phyloP scores from a whole-genome alignment of 2,888 invertebrate genomes.

The Rapana venosa region DNA sequence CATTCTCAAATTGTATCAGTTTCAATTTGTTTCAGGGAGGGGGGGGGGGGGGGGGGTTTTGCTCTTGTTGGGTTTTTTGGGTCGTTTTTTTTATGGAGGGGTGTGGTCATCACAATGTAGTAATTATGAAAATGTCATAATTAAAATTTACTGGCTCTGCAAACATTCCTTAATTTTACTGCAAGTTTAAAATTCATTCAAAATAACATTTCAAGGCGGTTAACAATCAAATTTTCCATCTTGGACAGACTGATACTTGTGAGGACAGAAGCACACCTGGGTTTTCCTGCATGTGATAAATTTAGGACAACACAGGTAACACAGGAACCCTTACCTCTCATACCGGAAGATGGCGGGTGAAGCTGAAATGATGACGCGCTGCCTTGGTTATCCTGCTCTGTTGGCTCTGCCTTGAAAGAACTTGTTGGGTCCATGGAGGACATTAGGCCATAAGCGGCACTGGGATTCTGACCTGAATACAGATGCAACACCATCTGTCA shows the following conservation, averaged over 20 bases:
- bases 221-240: too few relatives aligned
- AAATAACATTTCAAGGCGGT: too few relatives aligned
- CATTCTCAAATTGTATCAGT: background rate
- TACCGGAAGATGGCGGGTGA: background rate
- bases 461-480: conserved; percentile 3
- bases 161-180: too few relatives aligned
- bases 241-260: too few relatives aligned
- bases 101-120: too few relatives aligned
- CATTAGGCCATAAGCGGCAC: background rate
- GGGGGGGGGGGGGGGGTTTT: background rate
- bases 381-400: background rate
- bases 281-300: too few relatives aligned
- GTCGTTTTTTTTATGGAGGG: too few relatives aligned
- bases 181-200: too few relatives aligned
- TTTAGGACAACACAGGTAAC: too few relatives aligned
- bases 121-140: too few relatives aligned
- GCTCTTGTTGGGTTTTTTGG: background rate
- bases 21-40: background rate
- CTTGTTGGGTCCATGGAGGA: background rate
- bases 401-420: background rate
- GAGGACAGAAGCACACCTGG: too few relatives aligned
- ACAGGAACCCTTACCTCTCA: conserved; percentile 5
- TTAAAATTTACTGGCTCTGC: too few relatives aligned
- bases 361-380: background rate
- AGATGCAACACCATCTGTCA: background rate